Base-by-base conservation (phyloP, 2,797 vertebrate genomes). In the Pampus argenteus region DNA sequence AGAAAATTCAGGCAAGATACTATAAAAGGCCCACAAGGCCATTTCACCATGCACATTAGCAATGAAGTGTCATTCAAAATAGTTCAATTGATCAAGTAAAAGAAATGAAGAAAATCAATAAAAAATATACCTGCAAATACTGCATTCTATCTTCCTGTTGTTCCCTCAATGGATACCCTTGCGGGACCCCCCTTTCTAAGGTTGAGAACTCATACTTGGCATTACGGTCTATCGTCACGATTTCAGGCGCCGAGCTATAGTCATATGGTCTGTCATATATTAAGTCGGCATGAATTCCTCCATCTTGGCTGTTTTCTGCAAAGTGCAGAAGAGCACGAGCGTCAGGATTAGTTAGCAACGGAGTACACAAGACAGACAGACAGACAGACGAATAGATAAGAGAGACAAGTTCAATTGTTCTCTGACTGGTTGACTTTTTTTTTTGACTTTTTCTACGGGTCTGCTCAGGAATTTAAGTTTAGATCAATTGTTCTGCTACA, bases 101-200 rank as follows among this genome's bases (percentile, higher is more conserved):
- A 89, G 68, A 90, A 91, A 90, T 88, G 85, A 93, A 90, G 83
- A 92, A 93, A 92, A 94, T 92, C 76, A 93, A 94, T 93, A 84
- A 94, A 93, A 93, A 94, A 94, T 93, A 95, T 95, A 98, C 97
- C 97, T 98, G 96, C 89, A 98, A 95, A 94, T 97, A 98, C 91
- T 97, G 97, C 97, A 96, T 97, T 94, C 94, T 96, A 95, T 97
- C 96, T 93, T 97, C 96, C 86, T 95, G 95, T 83, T 92, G 88
- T 89, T 96, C 93, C 88, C 92, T 95, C 89, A 95, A 82, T 56
- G 96, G 94, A 92, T 94, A 96, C 88, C 94, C 93, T 87, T 95
- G 96, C 62, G 92, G 92, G 87, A 96, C 91, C 87, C 94, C 95
- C 85, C 94, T 95, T 93, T 98, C 97, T 94, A 97, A 93, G 72